Evolutionary conservation across 1,140 invertebrate genomes (phyloP).

Genomic region (Mamestra configurata): DNA sequence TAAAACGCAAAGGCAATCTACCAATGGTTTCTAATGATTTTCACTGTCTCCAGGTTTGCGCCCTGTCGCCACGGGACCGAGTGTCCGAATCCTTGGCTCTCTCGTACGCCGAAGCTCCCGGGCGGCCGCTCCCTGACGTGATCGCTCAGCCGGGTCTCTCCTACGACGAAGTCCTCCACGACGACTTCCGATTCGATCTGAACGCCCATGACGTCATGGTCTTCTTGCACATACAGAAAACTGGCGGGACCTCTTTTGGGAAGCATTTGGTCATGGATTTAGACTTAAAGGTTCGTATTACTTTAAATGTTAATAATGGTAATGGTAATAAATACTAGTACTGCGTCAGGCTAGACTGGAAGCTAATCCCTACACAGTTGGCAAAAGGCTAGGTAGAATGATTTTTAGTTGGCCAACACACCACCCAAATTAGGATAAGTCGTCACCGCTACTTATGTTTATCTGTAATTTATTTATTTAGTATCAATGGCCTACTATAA

Average conservation of each 20-base stretch:
- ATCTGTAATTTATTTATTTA: no score
- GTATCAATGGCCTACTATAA: no score
- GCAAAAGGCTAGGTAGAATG: no score
- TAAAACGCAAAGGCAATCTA: no score
- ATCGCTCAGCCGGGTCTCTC: slow-evolving; percentile 89
- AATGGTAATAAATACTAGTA: no score
- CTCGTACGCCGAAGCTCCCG: slow-evolving; percentile 88
- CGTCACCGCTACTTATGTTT: no score
- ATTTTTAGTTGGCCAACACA: no score
- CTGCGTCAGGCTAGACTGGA: no score
- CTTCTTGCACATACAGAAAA: slow-evolving; percentile 99
- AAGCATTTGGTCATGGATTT: slow-evolving; percentile 98
- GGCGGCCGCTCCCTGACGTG: slow-evolving; percentile 88
- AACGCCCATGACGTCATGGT: slow-evolving; percentile 98
- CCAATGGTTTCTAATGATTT: no score
- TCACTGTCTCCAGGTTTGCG: slow-evolving; percentile 89
- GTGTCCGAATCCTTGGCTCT: slow-evolving; percentile 79
- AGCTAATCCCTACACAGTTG: no score
- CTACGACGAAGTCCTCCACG: slow-evolving; percentile 95
- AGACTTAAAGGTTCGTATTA: slow-evolving; percentile 90
- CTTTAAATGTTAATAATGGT: neutral
- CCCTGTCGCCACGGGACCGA: slow-evolving; percentile 90
- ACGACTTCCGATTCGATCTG: slow-evolving; percentile 96
- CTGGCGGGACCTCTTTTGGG: slow-evolving; percentile 96
- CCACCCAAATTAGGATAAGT: no score